A percentile compares a stretch with the other conserved stretches of the same genome.
Conservation (phyloP, 2,113 vertebrate species). For the Macrotis lagotis region DNA sequence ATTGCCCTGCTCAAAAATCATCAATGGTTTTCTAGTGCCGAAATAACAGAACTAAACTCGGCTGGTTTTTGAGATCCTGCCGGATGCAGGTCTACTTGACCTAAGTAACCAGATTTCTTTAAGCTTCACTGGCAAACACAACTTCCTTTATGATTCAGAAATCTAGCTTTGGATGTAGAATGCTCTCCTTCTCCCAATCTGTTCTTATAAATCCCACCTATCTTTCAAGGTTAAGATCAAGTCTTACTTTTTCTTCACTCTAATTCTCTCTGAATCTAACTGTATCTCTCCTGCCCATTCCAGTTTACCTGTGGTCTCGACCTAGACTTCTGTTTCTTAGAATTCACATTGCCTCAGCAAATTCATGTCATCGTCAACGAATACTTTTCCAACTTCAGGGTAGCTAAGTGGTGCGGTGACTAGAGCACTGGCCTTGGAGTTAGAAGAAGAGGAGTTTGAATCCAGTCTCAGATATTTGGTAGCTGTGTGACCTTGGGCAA, state of each 20-base stretch:
- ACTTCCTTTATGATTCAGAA: background rate
- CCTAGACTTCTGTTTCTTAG: background rate
- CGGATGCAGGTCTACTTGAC: background rate
- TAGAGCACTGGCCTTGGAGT: too few relatives aligned
- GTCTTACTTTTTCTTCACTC: background rate
- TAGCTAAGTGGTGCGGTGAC: too few relatives aligned
- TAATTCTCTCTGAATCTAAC: background rate
- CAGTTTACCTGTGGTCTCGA: background rate
- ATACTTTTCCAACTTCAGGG: too few relatives aligned
- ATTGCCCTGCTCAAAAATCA: background rate
- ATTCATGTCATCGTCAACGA: background rate
- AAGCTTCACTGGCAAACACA: background rate
- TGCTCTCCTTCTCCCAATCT: background rate
- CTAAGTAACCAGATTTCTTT: background rate
- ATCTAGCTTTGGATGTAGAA: background rate
- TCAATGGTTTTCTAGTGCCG: background rate
- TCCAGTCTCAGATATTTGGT: too few relatives aligned
- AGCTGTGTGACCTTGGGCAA: too few relatives aligned
- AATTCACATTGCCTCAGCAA: background rate
- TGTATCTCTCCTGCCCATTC: background rate
- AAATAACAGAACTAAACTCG: background rate
- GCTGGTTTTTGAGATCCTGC: background rate
- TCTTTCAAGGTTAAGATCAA: background rate
- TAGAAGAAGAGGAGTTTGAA: too few relatives aligned
- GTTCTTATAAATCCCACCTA: background rate